Evolutionary conservation across 35 echinoderm and acorn worm species (phyloP).

Genomic region (Apostichopus parvimensis): DNA sequence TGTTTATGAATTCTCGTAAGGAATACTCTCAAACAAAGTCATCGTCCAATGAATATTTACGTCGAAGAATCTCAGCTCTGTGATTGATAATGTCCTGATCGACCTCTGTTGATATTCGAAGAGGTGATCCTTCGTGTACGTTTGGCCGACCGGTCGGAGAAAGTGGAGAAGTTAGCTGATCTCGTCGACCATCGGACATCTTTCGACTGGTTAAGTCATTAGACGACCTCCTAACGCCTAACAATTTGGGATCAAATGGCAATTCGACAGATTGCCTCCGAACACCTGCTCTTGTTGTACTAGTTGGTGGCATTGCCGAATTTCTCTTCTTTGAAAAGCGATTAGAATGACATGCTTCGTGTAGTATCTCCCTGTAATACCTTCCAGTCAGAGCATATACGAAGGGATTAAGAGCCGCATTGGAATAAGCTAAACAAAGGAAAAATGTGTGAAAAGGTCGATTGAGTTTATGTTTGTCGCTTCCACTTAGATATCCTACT

Average conservation of each 20-base stretch:
- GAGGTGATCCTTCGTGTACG: not conserved
- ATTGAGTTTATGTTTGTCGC: not conserved
- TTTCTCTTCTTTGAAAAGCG: constrained; percentile 31
- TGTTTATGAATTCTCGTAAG: no score
- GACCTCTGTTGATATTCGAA: not conserved
- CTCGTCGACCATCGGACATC: not conserved
- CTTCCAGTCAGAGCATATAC: constrained; percentile 94
- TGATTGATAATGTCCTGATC: constrained; percentile 46
- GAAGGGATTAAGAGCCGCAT: constrained; percentile 94
- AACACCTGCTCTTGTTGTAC: constrained; percentile 33
- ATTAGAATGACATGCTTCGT: not conserved
- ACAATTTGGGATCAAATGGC: constrained; percentile 31
- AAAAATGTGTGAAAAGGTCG: constrained; percentile 74
- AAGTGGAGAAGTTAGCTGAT: not conserved
- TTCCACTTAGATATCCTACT: constrained; percentile 20
- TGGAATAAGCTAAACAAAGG: constrained; percentile 91
- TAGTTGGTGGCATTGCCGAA: constrained; percentile 30
- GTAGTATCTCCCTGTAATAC: constrained; percentile 72
- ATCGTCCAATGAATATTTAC: constrained; percentile 55
- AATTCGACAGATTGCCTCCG: constrained; percentile 33
- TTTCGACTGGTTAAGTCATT: not conserved
- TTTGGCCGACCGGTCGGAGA: not conserved
- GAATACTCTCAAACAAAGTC: not conserved
- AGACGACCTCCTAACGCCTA: not conserved
- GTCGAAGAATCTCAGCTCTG: constrained; percentile 36